A percentile compares a stretch with the other conserved stretches of the same genome.
phyloP scores from a whole-genome alignment of 2,113 vertebrate species.

The Istiophorus platypterus region DNA sequence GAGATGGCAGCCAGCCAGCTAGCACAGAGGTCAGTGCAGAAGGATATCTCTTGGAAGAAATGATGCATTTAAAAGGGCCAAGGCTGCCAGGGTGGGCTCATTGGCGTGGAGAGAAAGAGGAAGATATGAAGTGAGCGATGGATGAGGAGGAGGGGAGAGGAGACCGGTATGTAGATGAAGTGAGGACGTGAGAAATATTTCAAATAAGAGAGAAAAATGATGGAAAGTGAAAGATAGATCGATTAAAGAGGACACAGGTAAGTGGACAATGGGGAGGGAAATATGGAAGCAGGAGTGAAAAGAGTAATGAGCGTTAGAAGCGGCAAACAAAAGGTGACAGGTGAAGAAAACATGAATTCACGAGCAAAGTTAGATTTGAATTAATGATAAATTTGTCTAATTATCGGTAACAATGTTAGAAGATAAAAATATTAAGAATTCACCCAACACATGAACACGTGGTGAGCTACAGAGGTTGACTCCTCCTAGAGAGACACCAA shows the following conservation, averaged over 20 bases:
- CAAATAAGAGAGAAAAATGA: constrained; percentile 58
- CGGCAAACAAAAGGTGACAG: constrained; percentile 49
- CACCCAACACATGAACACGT: constrained; percentile 22
- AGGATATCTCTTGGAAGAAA: constrained; percentile 84
- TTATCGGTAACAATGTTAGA: constrained; percentile 49
- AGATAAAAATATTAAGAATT: constrained; percentile 43
- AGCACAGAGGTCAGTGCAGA: constrained; percentile 82
- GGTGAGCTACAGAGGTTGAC: constrained; percentile 17
- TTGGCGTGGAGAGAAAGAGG: constrained; percentile 62
- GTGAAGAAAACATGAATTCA: constrained; percentile 56
- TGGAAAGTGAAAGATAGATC: constrained; percentile 41
- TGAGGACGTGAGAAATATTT: constrained; percentile 69
- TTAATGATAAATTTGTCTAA: constrained; percentile 71
- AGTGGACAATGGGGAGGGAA: constrained; percentile 47
- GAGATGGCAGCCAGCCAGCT: constrained; percentile 81
- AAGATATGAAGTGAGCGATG: constrained; percentile 71
- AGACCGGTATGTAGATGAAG: constrained; percentile 71
- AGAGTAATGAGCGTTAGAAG: constrained; percentile 40
- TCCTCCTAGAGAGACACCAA: constrained; percentile 31
- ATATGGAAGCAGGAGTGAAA: constrained; percentile 39
- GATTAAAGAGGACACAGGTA: constrained; percentile 43
- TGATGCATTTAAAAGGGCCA: constrained; percentile 84
- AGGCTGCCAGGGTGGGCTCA: constrained; percentile 78
- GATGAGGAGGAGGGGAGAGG: constrained; percentile 61
- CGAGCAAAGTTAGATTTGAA: constrained; percentile 66